phyloP scores from a whole-genome alignment of 2,888 invertebrate species.

The Odiellus spinosus region DNA sequence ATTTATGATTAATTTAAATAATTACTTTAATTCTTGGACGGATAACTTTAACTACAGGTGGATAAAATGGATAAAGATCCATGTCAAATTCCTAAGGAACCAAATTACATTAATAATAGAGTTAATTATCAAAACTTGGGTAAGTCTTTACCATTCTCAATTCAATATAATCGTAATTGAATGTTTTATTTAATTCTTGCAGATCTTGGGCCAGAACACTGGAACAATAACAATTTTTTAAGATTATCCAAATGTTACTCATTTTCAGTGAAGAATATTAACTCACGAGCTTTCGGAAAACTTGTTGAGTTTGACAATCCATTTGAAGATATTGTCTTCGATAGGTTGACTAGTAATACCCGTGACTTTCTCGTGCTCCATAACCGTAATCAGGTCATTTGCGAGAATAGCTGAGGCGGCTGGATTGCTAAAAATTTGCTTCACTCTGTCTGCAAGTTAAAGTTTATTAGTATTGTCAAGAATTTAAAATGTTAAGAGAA shows the following conservation, averaged over 20 bases:
- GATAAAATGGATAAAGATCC: constrained; percentile 31
- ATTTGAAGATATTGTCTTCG: constrained; percentile 29
- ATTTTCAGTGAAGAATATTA: constrained; percentile 7
- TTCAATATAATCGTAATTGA: constrained; percentile 29
- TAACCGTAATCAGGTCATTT: too few species aligned
- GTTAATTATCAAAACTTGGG: neutral
- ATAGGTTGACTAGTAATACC: constrained; percentile 28
- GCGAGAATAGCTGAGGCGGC: too few species aligned
- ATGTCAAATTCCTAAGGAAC: constrained; percentile 25
- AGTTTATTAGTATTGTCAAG: too few species aligned
- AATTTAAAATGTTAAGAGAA: too few species aligned
- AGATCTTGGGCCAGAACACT: constrained; percentile 24
- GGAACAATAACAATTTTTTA: neutral
- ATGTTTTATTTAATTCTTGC: constrained; percentile 21
- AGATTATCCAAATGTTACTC: neutral
- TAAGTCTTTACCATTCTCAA: constrained; percentile 22
- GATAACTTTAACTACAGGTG: constrained; percentile 28
- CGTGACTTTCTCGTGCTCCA: neutral
- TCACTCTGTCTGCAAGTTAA: too few species aligned
- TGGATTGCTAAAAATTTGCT: too few species aligned
- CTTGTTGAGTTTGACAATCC: constrained; percentile 26
- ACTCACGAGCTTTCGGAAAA: constrained; percentile 22
- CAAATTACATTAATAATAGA: neutral
- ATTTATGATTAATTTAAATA: constrained; percentile 17
- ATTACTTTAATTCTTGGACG: constrained; percentile 26